A percentile compares a stretch with the other conserved stretches of the same genome.
phyloP scores from a whole-genome alignment of 2,888 invertebrate species.

The Gymnocheta viridis region DNA sequence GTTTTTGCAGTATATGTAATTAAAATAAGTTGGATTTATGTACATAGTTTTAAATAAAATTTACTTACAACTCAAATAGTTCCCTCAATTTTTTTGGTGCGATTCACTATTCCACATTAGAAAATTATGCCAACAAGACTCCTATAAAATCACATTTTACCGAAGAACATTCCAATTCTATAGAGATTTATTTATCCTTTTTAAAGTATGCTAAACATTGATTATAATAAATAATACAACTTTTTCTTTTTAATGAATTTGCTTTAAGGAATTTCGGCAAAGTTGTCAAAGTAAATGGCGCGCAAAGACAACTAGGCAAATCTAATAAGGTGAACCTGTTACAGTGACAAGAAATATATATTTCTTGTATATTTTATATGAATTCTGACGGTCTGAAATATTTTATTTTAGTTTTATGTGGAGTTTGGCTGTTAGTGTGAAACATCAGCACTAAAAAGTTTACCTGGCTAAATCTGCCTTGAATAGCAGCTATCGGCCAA shows the following conservation, averaged over 20 bases:
- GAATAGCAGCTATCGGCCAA: too few species aligned
- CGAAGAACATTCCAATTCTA: neutral
- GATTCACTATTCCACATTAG: slow-evolving; percentile 4
- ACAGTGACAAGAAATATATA: too few species aligned
- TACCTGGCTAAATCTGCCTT: too few species aligned
- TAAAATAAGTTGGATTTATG: too few species aligned
- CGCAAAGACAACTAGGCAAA: slow-evolving; percentile 60
- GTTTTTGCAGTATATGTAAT: too few species aligned
- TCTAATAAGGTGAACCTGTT: too few species aligned
- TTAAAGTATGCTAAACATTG: neutral
- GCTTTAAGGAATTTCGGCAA: slow-evolving; percentile 49
- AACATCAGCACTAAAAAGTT: too few species aligned
- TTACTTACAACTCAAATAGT: slow-evolving; percentile 39
- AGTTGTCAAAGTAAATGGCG: slow-evolving; percentile 72
- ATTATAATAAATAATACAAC: neutral
- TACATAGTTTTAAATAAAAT: neutral
- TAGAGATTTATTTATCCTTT: neutral
- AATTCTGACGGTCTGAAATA: too few species aligned
- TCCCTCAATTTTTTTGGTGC: neutral
- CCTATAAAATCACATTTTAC: slow-evolving; percentile 26
- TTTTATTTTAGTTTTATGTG: too few species aligned
- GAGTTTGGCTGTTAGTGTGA: too few species aligned
- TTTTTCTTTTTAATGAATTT: neutral
- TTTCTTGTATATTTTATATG: too few species aligned
- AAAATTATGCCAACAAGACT: slow-evolving; percentile 12